Evolutionary conservation across 2,113 vertebrate species (phyloP).

Genomic region (Uropsilus gracilis): DNA sequence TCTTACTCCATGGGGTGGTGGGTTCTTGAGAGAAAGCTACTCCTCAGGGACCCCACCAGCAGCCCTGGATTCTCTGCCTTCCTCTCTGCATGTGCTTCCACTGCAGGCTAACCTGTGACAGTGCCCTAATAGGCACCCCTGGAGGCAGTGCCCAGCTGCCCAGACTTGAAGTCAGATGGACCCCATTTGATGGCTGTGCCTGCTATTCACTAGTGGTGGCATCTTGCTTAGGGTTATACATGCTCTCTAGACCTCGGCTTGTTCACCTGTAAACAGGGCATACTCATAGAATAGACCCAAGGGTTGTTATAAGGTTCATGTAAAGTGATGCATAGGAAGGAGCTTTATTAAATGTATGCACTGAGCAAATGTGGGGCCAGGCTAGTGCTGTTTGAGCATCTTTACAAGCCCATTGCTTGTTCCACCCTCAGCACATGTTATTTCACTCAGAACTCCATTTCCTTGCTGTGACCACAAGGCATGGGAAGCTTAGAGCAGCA

Average conservation of each 20-base stretch:
- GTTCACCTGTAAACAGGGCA: neutral
- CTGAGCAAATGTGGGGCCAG: neutral
- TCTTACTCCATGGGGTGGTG: neutral
- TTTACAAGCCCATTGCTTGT: neutral
- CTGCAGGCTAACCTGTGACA: neutral
- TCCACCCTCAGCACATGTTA: neutral
- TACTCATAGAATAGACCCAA: neutral
- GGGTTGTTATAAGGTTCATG: neutral
- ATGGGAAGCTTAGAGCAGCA: neutral
- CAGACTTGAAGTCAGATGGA: neutral
- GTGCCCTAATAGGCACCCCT: neutral
- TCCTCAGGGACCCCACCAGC: neutral
- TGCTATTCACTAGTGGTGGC: neutral
- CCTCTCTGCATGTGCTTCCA: neutral
- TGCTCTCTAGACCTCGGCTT: neutral
- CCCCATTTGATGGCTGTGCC: neutral
- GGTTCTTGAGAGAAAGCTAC: neutral
- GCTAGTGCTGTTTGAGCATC: neutral
- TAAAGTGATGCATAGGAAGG: neutral
- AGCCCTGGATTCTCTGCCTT: neutral
- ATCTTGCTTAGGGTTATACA: neutral
- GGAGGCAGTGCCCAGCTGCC: neutral
- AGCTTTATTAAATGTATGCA: neutral
- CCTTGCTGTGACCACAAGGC: neutral
- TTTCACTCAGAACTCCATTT: neutral